Percentiles rank a stretch among this genome's conserved stretches.
phyloP scores from a whole-genome alignment of 2,888 invertebrate species.

The Phragmatobia fuliginosa region DNA sequence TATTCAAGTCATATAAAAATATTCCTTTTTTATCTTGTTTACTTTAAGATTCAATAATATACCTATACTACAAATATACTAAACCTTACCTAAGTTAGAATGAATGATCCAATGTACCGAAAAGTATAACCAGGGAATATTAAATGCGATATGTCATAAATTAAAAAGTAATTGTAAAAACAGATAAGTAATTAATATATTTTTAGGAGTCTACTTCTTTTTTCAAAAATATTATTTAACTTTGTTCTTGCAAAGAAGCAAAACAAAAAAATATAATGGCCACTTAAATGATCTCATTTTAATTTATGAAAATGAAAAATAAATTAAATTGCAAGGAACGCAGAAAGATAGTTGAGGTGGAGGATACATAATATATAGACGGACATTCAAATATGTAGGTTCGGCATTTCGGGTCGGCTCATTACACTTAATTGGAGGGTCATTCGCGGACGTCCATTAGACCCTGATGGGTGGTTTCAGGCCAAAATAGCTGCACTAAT shows the following conservation, averaged over 20 bases:
- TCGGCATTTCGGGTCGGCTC: slow-evolving; percentile 70
- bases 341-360: slow-evolving; percentile 19
- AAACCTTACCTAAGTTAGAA: no score
- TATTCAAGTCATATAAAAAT: background rate
- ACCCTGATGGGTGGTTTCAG: slow-evolving; percentile 72
- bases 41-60: background rate
- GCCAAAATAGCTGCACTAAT: slow-evolving; percentile 72
- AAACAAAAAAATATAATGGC: background rate
- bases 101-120: background rate
- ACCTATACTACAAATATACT: no score
- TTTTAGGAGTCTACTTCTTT: no score
- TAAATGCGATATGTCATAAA: no score
- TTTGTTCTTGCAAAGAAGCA: no score
- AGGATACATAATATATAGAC: slow-evolving; percentile 27
- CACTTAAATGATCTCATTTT: slow-evolving; percentile 17
- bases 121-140: no score
- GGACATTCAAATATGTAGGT: slow-evolving; percentile 69
- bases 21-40: background rate
- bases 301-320: slow-evolving; percentile 19
- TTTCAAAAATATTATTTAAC: no score
- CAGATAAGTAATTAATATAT: no score
- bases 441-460: slow-evolving; percentile 80
- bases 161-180: no score
- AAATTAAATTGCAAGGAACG: slow-evolving; percentile 19
- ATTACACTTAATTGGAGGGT: slow-evolving; percentile 85